A percentile compares a stretch with the other conserved stretches of the same genome.
phyloP scores from a whole-genome alignment of 2,797 vertebrate genomes.

The Chaetodon trifasciatus region DNA sequence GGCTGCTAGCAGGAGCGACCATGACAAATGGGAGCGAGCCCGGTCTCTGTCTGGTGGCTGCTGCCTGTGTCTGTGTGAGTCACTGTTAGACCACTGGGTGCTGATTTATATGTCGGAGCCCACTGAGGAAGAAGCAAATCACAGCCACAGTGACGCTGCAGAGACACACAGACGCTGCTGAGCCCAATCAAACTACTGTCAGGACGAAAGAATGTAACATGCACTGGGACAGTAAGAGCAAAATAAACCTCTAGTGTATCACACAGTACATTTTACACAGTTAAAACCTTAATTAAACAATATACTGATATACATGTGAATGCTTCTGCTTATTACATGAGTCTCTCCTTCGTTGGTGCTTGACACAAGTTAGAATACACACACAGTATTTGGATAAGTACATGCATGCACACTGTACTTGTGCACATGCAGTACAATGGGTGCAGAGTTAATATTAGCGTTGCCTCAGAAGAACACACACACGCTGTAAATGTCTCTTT shows the following conservation, averaged over 20 bases:
- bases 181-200: slow-evolving; percentile 22
- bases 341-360: not conserved
- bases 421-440: not conserved
- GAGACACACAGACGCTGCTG: slow-evolving; percentile 7
- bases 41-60: slow-evolving; percentile 65
- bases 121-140: slow-evolving; percentile 43
- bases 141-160: slow-evolving; percentile 13
- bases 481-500: not conserved
- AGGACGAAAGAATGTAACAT: not conserved
- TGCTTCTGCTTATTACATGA: not conserved
- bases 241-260: not conserved
- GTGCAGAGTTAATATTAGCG: not conserved
- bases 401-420: not conserved
- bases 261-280: not conserved
- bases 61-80: slow-evolving; percentile 58
- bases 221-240: not conserved
- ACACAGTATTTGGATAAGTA: not conserved
- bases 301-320: not conserved
- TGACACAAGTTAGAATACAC: not conserved
- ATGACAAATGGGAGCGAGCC: slow-evolving; percentile 69
- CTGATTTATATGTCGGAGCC: slow-evolving; percentile 59
- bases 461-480: not conserved
- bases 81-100: slow-evolving; percentile 49
- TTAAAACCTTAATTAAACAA: not conserved
- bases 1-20: slow-evolving; percentile 65